Percentiles rank a stretch among this genome's conserved stretches.
Evolutionary conservation across 37 sponge, comb jelly and placozoan genomes (phyloP).

Genomic region (Bolinopsis microptera): DNA sequence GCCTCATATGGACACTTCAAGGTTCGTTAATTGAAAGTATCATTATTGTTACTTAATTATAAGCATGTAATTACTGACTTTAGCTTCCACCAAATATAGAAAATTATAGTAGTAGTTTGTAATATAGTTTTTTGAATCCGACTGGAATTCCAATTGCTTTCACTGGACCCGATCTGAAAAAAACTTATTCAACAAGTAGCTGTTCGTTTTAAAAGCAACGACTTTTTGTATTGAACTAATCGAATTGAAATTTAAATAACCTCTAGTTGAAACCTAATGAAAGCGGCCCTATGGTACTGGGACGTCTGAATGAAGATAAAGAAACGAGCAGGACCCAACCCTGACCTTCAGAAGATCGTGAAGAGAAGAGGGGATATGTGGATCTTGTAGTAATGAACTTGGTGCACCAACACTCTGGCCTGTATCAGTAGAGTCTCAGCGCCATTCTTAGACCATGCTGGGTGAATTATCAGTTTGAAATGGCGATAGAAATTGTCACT

Average conservation of each 20-base stretch:
- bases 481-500: not conserved
- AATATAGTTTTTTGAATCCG: not conserved
- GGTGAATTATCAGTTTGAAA: not conserved
- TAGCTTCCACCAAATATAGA: no score
- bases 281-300: constrained; percentile 96
- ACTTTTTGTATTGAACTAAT: no score
- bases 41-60: constrained; percentile 68
- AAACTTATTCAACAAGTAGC: no score
- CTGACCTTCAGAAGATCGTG: constrained; percentile 92
- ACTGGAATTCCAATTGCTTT: no score
- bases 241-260: no score
- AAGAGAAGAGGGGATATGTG: constrained; percentile 97
- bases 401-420: constrained; percentile 86
- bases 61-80: not conserved
- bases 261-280: constrained; percentile 2
- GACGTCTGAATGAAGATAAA: constrained; percentile 97
- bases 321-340: constrained; percentile 94
- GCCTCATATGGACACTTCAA: constrained; percentile 84
- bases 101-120: not conserved
- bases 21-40: no score
- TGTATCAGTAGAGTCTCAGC: constrained; percentile 78
- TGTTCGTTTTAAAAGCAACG: no score
- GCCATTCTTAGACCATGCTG: no score
- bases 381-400: constrained; percentile 93
- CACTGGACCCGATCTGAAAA: no score